Evolutionary conservation across 2,113 vertebrate genomes (phyloP).

Genomic region (Ceyx cyanopectus): DNA sequence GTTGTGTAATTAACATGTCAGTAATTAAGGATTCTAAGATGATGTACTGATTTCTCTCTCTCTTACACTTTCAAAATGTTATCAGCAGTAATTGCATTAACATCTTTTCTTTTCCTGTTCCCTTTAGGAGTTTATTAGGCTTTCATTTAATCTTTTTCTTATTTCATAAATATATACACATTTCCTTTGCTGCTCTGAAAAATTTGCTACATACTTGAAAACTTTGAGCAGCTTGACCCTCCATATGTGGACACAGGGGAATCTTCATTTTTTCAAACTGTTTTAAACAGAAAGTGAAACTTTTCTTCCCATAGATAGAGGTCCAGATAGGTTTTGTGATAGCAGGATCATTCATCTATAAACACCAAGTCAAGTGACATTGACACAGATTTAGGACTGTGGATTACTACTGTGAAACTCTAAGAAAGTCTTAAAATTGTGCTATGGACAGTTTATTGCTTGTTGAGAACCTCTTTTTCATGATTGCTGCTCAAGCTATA

Average conservation of each 20-base stretch:
- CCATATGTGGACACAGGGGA: background rate
- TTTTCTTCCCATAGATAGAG: background rate
- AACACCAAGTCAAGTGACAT: background rate
- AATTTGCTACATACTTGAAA: background rate
- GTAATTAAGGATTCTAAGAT: conserved; percentile 61
- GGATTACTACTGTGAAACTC: background rate
- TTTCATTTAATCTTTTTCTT: conserved; percentile 35
- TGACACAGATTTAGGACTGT: background rate
- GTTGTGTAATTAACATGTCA: conserved; percentile 47
- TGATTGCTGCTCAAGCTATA: background rate
- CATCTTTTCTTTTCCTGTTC: conserved; percentile 14
- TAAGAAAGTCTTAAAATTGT: background rate
- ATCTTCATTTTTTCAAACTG: background rate
- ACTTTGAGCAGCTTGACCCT: background rate
- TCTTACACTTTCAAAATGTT: conserved; percentile 19
- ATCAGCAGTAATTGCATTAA: conserved; percentile 60
- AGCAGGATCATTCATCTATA: background rate
- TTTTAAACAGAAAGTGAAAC: background rate
- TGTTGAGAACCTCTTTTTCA: background rate
- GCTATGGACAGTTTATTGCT: background rate
- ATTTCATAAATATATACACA: background rate
- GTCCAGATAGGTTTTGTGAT: background rate
- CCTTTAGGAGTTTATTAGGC: conserved; percentile 33
- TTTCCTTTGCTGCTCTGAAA: conserved; percentile 14
- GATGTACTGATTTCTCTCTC: conserved; percentile 59